Base-by-base conservation (phyloP, 53 echinoderm and acorn worm genomes). In the Echinarachnius parma region DNA sequence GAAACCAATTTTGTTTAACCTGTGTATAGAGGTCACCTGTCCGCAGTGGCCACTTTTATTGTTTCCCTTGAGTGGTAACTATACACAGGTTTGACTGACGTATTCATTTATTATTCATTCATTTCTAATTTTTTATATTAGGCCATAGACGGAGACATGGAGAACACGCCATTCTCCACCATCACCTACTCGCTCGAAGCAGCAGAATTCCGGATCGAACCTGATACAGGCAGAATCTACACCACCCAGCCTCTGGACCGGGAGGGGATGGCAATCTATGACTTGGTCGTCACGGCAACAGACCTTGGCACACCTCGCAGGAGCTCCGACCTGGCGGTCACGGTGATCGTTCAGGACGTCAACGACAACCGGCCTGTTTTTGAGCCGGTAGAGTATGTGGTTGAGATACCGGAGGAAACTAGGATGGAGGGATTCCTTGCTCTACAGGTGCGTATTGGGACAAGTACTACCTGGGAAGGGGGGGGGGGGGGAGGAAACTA, bases 301-400 rank as follows among this genome's bases (percentile, higher is more conserved):
- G 90, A 90, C 47, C 60, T 25, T 34, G 86, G 78, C 3, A 9
- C 68, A 20, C 42, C 79, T 46, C 67, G 82, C 14, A 31, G 31
- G 4, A 69, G 76, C 26, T 39, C 82, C 4, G 76, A 57, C 22
- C 46, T 78, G 35, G 61, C 59, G 11, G 60, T 90, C 24, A 53
- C 53, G 10, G 76, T 88, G 25, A 29, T 82, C 18, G 89, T 88
- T 1, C 80, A 83, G 31, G 89, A 88, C 39, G 60, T 66, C 14
- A 88, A 88, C 23, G 89, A 88, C 28, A 80, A 88, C 36, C 75
- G 89, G 4, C 89, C 89, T 1, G 63, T 88, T 42, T 88, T 88
- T 53, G 69, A 79, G 21, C 78, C 67, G 4, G 26, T 29, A 0
- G 66, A 76, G 55, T 88, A 84, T 44, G 16, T 64, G 3, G 48